Percentiles rank a stretch among this genome's conserved stretches.
Conservation (phyloP, 2,113 vertebrate species). For the Callaeas wilsoni region DNA sequence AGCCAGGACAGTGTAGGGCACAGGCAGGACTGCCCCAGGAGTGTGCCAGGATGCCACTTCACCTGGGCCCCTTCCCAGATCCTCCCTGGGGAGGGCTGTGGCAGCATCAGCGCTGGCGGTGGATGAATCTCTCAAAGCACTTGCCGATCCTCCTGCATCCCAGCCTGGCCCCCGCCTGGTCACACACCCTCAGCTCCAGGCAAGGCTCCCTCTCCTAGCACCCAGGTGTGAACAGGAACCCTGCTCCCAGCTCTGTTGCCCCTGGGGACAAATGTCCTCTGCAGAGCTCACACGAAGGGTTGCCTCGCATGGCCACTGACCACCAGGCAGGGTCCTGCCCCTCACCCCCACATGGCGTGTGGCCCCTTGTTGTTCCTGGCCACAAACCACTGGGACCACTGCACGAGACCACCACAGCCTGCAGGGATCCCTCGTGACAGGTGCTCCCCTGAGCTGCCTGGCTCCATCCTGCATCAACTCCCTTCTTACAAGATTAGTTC, state of each 20-base stretch:
- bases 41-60: not conserved
- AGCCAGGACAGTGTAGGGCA: not conserved
- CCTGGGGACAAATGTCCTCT: not conserved
- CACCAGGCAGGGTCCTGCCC: not conserved
- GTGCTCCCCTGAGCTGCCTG: not conserved
- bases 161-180: not conserved
- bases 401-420: rapidly evolving
- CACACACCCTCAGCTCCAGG: not conserved
- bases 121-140: not conserved
- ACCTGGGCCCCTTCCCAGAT: not conserved
- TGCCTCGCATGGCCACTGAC: not conserved
- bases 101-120: not conserved
- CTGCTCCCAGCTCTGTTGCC: not conserved
- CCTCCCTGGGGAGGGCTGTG: not conserved
- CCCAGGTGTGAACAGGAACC: not conserved
- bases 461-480: not conserved
- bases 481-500: not conserved
- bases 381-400: not conserved
- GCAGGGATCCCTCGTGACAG: rapidly evolving
- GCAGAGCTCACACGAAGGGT: not conserved
- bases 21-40: not conserved
- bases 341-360: rapidly evolving
- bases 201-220: not conserved
- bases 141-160: not conserved
- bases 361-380: not conserved